These are phyloP conservation scores for Dreissena rostriformis DNA, from an alignment of 1,140 invertebrate species.

Conservation along the genomic window DNA sequence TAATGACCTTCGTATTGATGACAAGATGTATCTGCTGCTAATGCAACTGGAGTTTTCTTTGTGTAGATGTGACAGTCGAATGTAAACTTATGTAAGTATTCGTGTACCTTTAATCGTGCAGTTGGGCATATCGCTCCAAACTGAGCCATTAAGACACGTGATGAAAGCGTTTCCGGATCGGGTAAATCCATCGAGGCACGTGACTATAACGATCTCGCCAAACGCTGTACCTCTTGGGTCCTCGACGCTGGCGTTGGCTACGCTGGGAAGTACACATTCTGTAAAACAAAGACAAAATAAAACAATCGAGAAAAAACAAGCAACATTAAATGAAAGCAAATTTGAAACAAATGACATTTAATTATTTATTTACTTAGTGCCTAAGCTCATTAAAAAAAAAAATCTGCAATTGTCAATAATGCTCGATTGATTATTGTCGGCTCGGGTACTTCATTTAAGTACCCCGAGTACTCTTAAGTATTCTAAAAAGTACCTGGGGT, in stretches of 20 bases:
- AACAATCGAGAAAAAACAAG: no score
- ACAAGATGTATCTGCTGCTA: not conserved
- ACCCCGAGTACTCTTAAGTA: no score
- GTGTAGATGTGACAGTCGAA: not conserved
- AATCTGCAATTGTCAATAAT: no score
- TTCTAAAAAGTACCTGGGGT: no score
- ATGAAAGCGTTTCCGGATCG: not conserved
- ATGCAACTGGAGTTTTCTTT: not conserved
- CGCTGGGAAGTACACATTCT: conserved; percentile 6
- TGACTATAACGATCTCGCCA: not conserved
- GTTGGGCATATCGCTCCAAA: not conserved
- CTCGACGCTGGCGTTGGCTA: not conserved
- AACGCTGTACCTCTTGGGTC: not conserved
- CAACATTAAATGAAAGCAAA: not conserved
- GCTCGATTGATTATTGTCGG: no score
- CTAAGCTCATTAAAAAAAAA: no score
- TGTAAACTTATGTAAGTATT: not conserved
- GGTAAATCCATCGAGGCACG: conserved; percentile 2
- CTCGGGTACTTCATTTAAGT: not conserved
- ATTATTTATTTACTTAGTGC: conserved; percentile 1
- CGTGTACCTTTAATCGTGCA: not conserved
- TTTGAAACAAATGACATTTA: conserved; percentile 5
- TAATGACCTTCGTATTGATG: not conserved
- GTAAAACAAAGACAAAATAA: not conserved
- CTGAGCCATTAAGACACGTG: not conserved